A percentile compares a stretch with the other conserved stretches of the same genome.
phyloP scores from a whole-genome alignment of 2,888 invertebrate species.

The Pammene fasciana region DNA sequence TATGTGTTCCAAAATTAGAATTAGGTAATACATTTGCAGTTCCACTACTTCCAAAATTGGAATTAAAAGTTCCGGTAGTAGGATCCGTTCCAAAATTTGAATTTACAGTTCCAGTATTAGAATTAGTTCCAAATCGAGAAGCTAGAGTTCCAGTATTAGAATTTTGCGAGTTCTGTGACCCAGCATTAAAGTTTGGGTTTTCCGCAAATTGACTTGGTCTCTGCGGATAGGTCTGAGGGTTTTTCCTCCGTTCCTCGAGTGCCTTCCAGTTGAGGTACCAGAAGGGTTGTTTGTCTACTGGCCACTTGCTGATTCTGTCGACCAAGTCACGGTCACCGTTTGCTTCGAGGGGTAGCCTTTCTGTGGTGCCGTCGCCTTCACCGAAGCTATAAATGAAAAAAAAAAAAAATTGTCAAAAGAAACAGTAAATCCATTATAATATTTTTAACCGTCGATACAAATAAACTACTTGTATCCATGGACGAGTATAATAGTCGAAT shows the following conservation, averaged over 20 bases:
- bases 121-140: constrained; percentile 19
- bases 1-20: constrained; percentile 19
- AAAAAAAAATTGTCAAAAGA: too few species aligned
- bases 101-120: constrained; percentile 10
- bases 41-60: neutral
- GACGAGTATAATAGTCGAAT: too few species aligned
- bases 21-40: neutral
- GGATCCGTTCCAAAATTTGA: constrained; percentile 10
- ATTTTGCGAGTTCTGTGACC: constrained; percentile 1
- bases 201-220: constrained; percentile 62
- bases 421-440: too few species aligned
- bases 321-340: constrained; percentile 85
- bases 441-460: too few species aligned
- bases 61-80: constrained; percentile 16
- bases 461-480: too few species aligned
- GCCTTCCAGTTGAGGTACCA: constrained; percentile 88
- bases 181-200: constrained; percentile 24
- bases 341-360: constrained; percentile 85
- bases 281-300: constrained; percentile 87
- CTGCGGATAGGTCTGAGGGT: constrained; percentile 69
- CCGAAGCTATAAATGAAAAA: constrained; percentile 66
- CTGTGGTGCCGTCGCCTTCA: constrained; percentile 61
- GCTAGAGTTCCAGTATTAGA: constrained; percentile 12
- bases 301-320: constrained; percentile 85
- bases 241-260: constrained; percentile 82